Evolutionary conservation across 2,797 vertebrate genomes (phyloP).

Genomic region (Malacoraja senta): DNA sequence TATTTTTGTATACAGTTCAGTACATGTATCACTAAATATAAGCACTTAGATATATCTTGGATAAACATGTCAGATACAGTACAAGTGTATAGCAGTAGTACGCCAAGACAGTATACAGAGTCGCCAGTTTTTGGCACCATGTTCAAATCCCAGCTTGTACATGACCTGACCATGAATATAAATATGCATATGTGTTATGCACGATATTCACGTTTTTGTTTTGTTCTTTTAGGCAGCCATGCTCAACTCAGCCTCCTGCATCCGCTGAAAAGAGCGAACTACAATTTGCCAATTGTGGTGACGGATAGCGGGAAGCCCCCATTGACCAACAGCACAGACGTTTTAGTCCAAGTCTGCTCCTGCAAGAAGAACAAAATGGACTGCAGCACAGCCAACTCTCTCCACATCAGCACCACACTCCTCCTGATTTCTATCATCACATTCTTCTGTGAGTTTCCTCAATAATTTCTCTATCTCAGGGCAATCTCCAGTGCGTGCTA

Average conservation of each 20-base stretch:
- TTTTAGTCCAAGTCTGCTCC: constrained; percentile 91
- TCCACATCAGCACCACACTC: constrained; percentile 52
- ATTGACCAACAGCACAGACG: constrained; percentile 82
- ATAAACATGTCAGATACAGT: no score
- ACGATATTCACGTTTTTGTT: neutral
- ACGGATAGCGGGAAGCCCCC: constrained; percentile 87
- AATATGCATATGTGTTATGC: no score
- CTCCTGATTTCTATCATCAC: constrained; percentile 64
- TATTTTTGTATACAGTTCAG: no score
- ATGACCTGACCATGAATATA: neutral
- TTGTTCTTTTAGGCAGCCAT: constrained; percentile 74
- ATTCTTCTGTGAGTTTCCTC: constrained; percentile 69
- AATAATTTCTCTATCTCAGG: neutral
- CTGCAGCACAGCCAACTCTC: constrained; percentile 72
- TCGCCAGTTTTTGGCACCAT: no score
- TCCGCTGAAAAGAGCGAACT: constrained; percentile 88
- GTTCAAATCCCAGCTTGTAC: no score
- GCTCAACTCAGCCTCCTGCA: constrained; percentile 84
- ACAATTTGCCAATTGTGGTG: constrained; percentile 87
- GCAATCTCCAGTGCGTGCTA: neutral
- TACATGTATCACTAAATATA: no score
- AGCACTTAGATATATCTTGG: no score
- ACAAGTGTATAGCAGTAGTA: no score
- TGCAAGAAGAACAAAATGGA: constrained; percentile 92
- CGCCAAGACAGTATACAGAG: no score